These are phyloP conservation scores for Elymnias hypermnestra DNA, from an alignment of 1,140 invertebrate species.

Conservation along the genomic window DNA sequence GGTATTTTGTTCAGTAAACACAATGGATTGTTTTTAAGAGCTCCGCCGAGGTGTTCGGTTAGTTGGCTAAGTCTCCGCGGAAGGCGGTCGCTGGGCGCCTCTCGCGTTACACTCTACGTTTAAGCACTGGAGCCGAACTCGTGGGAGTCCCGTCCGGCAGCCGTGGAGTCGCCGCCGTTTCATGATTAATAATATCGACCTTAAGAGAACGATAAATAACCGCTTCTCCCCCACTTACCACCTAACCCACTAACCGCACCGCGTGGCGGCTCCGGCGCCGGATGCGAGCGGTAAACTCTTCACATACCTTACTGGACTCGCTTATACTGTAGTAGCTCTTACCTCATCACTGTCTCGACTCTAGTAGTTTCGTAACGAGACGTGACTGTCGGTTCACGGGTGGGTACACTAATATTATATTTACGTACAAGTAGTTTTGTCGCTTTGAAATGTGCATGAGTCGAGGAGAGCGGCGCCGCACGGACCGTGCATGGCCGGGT, in stretches of 20 bases:
- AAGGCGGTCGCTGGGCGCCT: too few relatives aligned
- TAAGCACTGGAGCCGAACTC: too few relatives aligned
- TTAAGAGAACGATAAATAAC: background rate
- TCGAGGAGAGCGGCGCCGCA: slow-evolving; percentile 32
- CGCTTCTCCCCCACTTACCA: slow-evolving; percentile 1
- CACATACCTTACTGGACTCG: slow-evolving; percentile 54
- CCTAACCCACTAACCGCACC: slow-evolving; percentile 2
- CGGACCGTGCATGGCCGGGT: slow-evolving; percentile 34
- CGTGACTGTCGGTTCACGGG: slow-evolving; percentile 55
- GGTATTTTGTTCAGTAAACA: slow-evolving; percentile 14
- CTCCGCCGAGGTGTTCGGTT: too few relatives aligned
- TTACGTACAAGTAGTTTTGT: slow-evolving; percentile 72
- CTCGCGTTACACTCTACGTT: too few relatives aligned
- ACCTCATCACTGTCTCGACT: slow-evolving; percentile 69
- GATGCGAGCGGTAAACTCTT: slow-evolving; percentile 66
- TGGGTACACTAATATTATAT: slow-evolving; percentile 69
- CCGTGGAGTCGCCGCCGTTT: too few relatives aligned
- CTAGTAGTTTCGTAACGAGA: slow-evolving; percentile 59
- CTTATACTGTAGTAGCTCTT: slow-evolving; percentile 72
- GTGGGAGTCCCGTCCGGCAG: too few relatives aligned
- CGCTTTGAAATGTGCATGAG: slow-evolving; percentile 72
- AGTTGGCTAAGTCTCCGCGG: too few relatives aligned
- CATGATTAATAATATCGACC: background rate
- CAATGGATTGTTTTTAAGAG: too few relatives aligned
- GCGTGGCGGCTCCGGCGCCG: slow-evolving; percentile 39